Base-by-base conservation (phyloP, 2,113 vertebrate species). In the Paradisaea rubra region DNA sequence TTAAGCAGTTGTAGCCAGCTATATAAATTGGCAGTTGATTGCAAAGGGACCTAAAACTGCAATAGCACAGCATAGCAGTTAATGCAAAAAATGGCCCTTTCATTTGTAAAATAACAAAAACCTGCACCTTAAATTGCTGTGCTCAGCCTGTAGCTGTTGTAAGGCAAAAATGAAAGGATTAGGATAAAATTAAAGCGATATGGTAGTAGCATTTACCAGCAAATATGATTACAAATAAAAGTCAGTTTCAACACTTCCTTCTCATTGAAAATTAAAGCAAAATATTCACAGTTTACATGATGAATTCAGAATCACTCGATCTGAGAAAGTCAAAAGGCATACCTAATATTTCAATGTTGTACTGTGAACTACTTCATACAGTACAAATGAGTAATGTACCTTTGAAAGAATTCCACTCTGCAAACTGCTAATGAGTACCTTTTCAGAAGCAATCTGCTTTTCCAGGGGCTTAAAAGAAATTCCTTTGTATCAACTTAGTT, bases 1-100 rank as follows among this genome's bases (percentile, higher is more conserved):
- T 97, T 97, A 97, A 98, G 94, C 96, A 96, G 94, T 96, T 97
- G 91, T 96, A 96, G 88, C 95, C 96, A 96, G 92, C 84, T 97
- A 96, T 94, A 95, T 95, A 97, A 97, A 97, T 90, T 97, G 96
- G 94, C 88, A 97, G 91, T 91, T 97, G 97, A 97, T 95, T 96
- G 79, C 94, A 97, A 97, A 95, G 94, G 82, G 89, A 95, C 76
- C 96, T 96, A 93, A 96, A 96, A 97, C 63, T 90, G 88, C 70
- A 97, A 82, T 85, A 94, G 92, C 86, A 97, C 44, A 92, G 42
- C 73, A 97, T 94, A 93, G 94, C 86, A 95, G 92, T 96, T 97
- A 95, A 95, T 94, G 89, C 94, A 95, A 94, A 97, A 97, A 96
- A 86, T 61, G 59, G 86, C 44, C 59, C 89, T 91, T 96, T 92